These are phyloP conservation scores for Dicroscelio sp. DNA, from an alignment of 2,888 invertebrate species.

Conservation along the genomic window DNA sequence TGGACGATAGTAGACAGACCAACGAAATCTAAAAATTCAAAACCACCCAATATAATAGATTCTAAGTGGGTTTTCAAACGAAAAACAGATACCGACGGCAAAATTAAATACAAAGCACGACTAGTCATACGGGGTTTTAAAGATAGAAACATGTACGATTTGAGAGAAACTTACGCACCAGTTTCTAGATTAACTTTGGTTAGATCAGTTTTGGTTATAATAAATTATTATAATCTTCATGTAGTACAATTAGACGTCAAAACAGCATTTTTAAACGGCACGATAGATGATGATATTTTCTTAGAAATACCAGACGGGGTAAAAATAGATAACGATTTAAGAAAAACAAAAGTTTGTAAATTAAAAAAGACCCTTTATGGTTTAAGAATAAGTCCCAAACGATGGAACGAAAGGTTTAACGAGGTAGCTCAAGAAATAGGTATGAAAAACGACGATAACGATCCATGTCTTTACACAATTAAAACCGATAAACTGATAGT, in stretches of 20 bases:
- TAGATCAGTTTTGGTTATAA: slow-evolving; percentile 31
- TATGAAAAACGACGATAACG: slow-evolving; percentile 73
- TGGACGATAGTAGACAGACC: slow-evolving; percentile 34
- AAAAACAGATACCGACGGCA: slow-evolving; percentile 26
- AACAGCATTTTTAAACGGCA: slow-evolving; percentile 48
- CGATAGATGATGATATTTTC: slow-evolving; percentile 42
- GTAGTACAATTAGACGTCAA: slow-evolving; percentile 52
- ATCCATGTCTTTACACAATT: slow-evolving; percentile 81
- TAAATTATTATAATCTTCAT: slow-evolving; percentile 51
- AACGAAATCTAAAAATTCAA: background rate
- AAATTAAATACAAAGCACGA: slow-evolving; percentile 49
- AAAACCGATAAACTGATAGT: slow-evolving; percentile 74
- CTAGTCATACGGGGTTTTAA: slow-evolving; percentile 65
- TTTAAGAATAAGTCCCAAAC: slow-evolving; percentile 47
- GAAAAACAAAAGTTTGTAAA: slow-evolving; percentile 27
- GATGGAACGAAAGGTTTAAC: slow-evolving; percentile 70
- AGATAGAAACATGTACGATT: slow-evolving; percentile 51
- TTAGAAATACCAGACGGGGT: slow-evolving; percentile 48
- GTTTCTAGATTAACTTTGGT: slow-evolving; percentile 61
- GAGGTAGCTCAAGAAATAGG: slow-evolving; percentile 72
- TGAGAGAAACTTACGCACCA: slow-evolving; percentile 58
- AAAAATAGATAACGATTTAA: background rate
- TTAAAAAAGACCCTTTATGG: slow-evolving; percentile 47
- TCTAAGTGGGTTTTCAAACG: slow-evolving; percentile 73
- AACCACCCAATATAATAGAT: slow-evolving; percentile 69